Percentiles rank a stretch among this genome's conserved stretches.
phyloP scores from a whole-genome alignment of 2,113 vertebrate species.

The Pterocles gutturalis region DNA sequence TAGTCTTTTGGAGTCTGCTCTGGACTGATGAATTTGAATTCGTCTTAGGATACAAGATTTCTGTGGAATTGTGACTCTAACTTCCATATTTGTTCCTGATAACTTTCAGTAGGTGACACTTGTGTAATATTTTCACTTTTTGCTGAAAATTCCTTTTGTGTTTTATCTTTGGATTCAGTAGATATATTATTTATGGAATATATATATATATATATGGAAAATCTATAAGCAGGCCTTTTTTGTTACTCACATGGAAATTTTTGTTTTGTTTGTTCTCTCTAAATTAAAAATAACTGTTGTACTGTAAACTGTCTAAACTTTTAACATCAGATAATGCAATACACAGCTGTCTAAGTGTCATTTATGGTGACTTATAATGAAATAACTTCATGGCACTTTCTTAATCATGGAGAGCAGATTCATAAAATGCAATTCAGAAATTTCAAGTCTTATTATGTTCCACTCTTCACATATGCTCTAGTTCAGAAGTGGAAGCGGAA shows the following conservation, averaged over 20 bases:
- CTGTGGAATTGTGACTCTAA: not conserved
- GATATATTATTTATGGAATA: not conserved
- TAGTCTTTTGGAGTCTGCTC: not conserved
- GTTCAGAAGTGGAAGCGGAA: not conserved
- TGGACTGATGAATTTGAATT: not conserved
- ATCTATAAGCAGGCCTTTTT: not conserved
- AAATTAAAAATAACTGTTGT: not conserved
- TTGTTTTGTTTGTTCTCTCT: not conserved
- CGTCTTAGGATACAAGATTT: not conserved
- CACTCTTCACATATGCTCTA: not conserved
- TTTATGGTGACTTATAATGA: not conserved
- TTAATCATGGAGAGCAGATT: not conserved
- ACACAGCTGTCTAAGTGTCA: not conserved
- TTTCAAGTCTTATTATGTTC: not conserved
- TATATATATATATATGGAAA: not conserved
- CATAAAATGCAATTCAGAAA: not conserved
- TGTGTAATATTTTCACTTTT: not conserved
- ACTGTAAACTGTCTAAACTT: not conserved
- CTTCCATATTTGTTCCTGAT: not conserved
- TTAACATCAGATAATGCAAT: not conserved
- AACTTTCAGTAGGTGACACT: not conserved
- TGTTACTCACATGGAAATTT: not conserved
- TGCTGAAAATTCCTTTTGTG: not conserved
- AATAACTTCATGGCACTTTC: not conserved
- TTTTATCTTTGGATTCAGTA: not conserved